A percentile compares a stretch with the other conserved stretches of the same genome.
Conservation (phyloP, 2,797 vertebrate genomes). For the Esox lucius region DNA sequence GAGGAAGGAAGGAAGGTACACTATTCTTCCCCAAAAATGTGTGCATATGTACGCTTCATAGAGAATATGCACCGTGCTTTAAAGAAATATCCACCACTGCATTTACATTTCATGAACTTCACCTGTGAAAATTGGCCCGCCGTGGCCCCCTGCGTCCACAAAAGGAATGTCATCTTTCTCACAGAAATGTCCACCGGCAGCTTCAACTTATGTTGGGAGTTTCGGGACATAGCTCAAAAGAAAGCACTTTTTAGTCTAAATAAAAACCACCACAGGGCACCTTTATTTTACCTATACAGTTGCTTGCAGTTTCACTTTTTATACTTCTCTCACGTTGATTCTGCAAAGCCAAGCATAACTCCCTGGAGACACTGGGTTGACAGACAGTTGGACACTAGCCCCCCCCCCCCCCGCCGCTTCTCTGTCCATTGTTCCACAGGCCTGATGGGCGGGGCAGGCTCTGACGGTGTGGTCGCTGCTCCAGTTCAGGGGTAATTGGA, state of each 20-base stretch:
- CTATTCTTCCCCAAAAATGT: no score
- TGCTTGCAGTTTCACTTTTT: neutral
- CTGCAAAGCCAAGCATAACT: slow-evolving; percentile 17
- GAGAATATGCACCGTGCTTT: no score
- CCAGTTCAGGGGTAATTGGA: slow-evolving; percentile 39
- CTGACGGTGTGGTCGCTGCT: neutral
- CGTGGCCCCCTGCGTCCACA: neutral
- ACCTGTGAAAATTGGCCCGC: neutral
- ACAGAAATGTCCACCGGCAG: neutral
- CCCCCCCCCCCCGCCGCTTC: slow-evolving; percentile 17
- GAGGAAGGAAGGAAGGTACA: no score
- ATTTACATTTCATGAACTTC: neutral
- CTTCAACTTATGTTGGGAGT: neutral
- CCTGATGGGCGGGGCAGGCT: neutral
- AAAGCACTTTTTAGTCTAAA: neutral
- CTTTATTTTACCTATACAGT: neutral
- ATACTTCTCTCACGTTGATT: slow-evolving; percentile 3
- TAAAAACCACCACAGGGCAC: neutral
- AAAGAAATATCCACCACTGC: neutral
- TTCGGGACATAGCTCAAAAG: neutral
- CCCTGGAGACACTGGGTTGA: slow-evolving; percentile 29
- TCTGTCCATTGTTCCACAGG: slow-evolving; percentile 3
- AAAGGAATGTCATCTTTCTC: neutral
- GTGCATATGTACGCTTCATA: no score
- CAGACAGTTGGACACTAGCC: slow-evolving; percentile 12